Base-by-base conservation (phyloP, 2,888 invertebrate species). In the Liposcelis brunnea region DNA sequence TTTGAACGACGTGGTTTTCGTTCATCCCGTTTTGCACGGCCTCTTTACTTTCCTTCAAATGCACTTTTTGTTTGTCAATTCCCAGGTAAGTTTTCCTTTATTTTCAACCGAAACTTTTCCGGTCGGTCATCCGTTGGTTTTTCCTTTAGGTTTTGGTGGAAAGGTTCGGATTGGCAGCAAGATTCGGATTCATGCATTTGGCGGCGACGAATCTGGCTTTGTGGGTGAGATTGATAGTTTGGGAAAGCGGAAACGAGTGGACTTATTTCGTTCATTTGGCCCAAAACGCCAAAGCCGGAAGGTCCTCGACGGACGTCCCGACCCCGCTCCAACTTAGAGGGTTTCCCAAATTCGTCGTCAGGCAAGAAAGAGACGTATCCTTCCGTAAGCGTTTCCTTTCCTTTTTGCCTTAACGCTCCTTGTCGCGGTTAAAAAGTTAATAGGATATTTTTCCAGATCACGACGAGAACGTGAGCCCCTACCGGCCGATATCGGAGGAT, bases 61-160 rank as follows among this genome's bases (percentile, higher is more conserved):
- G 69, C 70, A 71, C 55, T 70, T 71, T 55, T 62, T 71, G 38
- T 71, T 70, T 52, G 68, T 71, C 47, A 70, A 71, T 53, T 69
- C 70, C 1, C 69, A 70, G 61, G 70, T 67, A 55, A 57, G 31
- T 26, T 15, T n/a, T 8, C 16, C 32, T 33, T n/a, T n/a, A n/a
- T n/a, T n/a, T n/a, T n/a, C n/a, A n/a, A n/a, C n/a, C n/a, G n/a
- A n/a, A n/a, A n/a, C n/a, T n/a, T n/a, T n/a, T n/a, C n/a, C n/a
- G n/a, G n/a, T n/a, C n/a, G n/a, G n/a, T n/a, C n/a, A n/a, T n/a
- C n/a, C n/a, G n/a, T n/a, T n/a, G n/a, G n/a, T n/a, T n/a, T n/a
- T n/a, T n/a, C n/a, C n/a, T 50, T 1, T 52, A 70, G 69, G 69
- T 69, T 31, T 57, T 69, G 15, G 67, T 69, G 6, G 68, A 68